Percentiles rank a stretch among this genome's conserved stretches.
phyloP scores from a whole-genome alignment of 1,140 invertebrate species.

The Cydia pomonella region DNA sequence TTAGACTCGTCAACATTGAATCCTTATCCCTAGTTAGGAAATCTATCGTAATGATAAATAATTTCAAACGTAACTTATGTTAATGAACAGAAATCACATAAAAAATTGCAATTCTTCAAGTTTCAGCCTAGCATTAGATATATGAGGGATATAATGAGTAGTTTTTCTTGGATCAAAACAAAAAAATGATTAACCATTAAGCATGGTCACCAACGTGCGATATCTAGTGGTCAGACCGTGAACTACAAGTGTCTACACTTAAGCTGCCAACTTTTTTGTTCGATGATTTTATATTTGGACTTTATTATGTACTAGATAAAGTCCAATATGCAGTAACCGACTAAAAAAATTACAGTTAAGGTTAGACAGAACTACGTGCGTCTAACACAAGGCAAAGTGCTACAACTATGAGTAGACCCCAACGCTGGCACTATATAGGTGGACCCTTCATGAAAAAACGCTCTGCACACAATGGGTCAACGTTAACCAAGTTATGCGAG shows the following conservation, averaged over 20 bases:
- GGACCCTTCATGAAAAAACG: too few species aligned
- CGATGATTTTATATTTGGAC: background rate
- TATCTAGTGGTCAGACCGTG: conserved; percentile 15
- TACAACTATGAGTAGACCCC: conserved; percentile 10
- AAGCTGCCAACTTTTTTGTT: background rate
- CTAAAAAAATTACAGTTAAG: background rate
- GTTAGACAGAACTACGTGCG: conserved; percentile 3
- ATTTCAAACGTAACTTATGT: too few species aligned
- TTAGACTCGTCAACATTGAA: too few species aligned
- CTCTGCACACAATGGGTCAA: too few species aligned
- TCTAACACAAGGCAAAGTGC: conserved; percentile 30
- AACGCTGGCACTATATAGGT: conserved; percentile 6
- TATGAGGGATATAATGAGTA: background rate
- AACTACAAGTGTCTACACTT: background rate
- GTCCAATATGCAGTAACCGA: background rate
- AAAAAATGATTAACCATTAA: background rate
- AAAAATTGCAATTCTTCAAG: too few species aligned
- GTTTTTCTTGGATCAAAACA: background rate
- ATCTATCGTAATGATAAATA: too few species aligned
- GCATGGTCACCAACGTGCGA: background rate
- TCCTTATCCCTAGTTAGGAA: too few species aligned
- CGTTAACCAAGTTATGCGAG: too few species aligned
- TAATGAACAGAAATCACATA: too few species aligned
- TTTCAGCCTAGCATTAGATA: background rate
- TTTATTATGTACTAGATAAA: background rate